Base-by-base conservation (phyloP, 2,888 invertebrate species). In the Anorthoa munda region DNA sequence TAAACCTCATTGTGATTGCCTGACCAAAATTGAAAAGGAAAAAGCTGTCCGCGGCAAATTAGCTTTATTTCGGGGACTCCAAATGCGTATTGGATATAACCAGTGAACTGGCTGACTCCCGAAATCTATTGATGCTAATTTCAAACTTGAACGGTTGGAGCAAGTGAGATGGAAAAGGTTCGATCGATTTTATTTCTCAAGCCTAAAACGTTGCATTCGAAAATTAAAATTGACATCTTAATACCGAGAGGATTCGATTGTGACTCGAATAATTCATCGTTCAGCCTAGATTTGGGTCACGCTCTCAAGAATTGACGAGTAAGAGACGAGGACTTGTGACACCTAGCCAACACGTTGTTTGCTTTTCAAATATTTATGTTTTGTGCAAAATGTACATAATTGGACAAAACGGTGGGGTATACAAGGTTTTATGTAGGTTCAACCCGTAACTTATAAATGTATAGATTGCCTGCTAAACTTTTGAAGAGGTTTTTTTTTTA, bases 221-320 rank as follows among this genome's bases (percentile, higher is more conserved):
- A 85, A 88, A 89, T 90, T 87, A 86, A 90, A 90, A 89, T 84
- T 87, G 89, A 89, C 88, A 76, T 86, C 88, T 86, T 83, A 85
- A 84, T 79, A 65, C 71, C 48, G 53, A 46, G 74, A 72, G 39
- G 68, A 68, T 50, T 65, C 66, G 73, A 74, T 64, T 81, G 77
- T 77, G 79, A 76, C 45, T 45, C 51, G 81, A 85, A 86, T 86
- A 73, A 78, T 85, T 86, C 66, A 79, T 82, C 77, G 72, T 72
- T 58, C 65, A 71, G 66, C 60, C 79, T 76, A 72, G 72, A 78
- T 83, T 85, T 78, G 58, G 72, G 70, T 70, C 72, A 65, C 72
- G 66, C 53, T 74, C 63, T 75, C 31, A 67, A 72, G 50, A 66
- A 81, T 84, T 75, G 77, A 84, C 59, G 72, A 73, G 55, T 66